These are phyloP conservation scores for Sarcophaga bullata DNA, from an alignment of 1,140 invertebrate species.

Conservation along the genomic window DNA sequence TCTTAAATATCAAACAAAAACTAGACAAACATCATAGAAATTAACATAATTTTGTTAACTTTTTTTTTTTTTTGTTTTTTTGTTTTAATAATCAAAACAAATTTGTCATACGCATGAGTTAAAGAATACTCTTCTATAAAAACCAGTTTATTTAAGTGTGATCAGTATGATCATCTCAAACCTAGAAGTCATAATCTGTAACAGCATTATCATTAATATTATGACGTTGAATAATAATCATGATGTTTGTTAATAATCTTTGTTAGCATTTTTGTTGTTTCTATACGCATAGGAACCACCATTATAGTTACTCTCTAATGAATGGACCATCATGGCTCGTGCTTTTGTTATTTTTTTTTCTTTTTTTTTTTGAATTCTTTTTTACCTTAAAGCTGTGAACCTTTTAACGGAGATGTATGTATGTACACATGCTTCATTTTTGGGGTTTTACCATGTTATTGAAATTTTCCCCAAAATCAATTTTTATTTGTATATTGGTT, in stretches of 20 bases:
- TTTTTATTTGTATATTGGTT: background rate
- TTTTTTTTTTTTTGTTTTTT: too few relatives aligned
- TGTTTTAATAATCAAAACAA: background rate
- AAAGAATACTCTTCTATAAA: background rate
- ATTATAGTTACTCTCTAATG: background rate
- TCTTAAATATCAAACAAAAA: background rate
- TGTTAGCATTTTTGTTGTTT: too few relatives aligned
- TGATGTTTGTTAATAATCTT: background rate
- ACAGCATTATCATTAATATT: background rate
- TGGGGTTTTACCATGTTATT: conserved; percentile 15
- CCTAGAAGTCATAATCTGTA: background rate
- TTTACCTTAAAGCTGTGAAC: too few relatives aligned
- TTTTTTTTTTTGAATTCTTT: background rate
- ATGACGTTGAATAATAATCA: background rate
- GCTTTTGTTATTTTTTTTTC: background rate
- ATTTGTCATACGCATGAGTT: background rate
- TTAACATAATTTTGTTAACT: background rate
- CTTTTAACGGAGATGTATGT: too few relatives aligned
- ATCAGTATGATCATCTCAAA: background rate
- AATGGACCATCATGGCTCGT: background rate
- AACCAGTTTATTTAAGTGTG: background rate
- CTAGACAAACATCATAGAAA: background rate
- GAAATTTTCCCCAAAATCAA: background rate
- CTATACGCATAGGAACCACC: too few relatives aligned
- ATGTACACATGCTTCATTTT: background rate